Base-by-base conservation (phyloP, 53 echinoderm and acorn worm species). In the Luidia sarsii region DNA sequence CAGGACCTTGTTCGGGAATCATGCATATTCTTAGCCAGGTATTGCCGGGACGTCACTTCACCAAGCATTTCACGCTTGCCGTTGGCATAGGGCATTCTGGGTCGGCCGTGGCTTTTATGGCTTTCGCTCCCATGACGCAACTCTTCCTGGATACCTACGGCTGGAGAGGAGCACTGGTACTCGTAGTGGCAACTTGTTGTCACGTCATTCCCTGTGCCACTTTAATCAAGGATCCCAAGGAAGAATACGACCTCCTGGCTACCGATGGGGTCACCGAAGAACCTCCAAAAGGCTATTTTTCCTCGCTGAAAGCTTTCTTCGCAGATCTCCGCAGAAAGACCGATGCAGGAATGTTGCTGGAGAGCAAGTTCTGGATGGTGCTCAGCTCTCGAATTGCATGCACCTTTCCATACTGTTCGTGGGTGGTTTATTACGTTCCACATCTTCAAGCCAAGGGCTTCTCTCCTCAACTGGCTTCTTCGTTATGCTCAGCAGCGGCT, bases 371-470 rank as follows among this genome's bases (percentile, higher is more conserved):
- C 61, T 61, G 61, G 61, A 61, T 61, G 8, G 33, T 29, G 8
- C 2, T 11, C 9, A 32, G 4, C 2, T 33, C 2, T 18, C 61
- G 30, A 9, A 32, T 33, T 14, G 32, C 21, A 13, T 0, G 16
- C 0, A 9, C 31, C 2, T 33, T 19, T 30, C 8, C 32, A 18
- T 32, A 21, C 61, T 32, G 2, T 33, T 31, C 61, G 11, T 61
- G 61, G 61, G 15, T 61, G 61, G 21, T 32, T 18, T 61, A 32
- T 33, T 61, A 32, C 32, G 61, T 61, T 30, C 61, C 61, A 13
- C 61, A 61, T 39, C 38, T 65, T 22, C 19, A 38, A 10, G 65
- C 33, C 65, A 65, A 65, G 31, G 65, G 65, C 7, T 54, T 54
- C 22, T 54, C 54, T 8, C 15, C 54, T 7, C 54, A 54, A 54